phyloP scores from a whole-genome alignment of 2,888 invertebrate species.

The Tenthredo scrophulariae region DNA sequence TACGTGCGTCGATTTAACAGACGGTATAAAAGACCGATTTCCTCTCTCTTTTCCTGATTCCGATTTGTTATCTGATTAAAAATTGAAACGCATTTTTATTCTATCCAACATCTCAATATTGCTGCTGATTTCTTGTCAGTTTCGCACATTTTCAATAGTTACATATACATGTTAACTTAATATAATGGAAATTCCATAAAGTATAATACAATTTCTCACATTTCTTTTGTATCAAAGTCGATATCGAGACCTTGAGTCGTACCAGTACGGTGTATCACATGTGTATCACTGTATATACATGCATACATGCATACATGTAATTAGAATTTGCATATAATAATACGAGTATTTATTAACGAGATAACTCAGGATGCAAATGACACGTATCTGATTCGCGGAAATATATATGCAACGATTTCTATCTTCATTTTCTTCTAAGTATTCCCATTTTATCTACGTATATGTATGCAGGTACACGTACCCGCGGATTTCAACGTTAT shows the following conservation, averaged over 20 bases:
- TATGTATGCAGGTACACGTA: background rate
- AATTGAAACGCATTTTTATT: background rate
- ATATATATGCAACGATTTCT: background rate
- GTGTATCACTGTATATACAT: background rate
- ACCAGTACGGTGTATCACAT: background rate
- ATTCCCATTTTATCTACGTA: background rate
- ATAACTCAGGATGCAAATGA: background rate
- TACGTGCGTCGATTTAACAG: background rate
- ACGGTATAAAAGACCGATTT: background rate
- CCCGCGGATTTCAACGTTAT: background rate
- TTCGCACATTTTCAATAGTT: background rate
- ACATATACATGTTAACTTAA: background rate
- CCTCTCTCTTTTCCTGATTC: background rate
- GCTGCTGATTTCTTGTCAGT: background rate
- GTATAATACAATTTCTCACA: background rate
- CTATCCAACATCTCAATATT: background rate
- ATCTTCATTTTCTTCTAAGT: background rate
- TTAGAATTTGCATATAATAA: background rate
- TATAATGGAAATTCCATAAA: background rate
- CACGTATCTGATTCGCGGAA: background rate
- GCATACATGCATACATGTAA: background rate
- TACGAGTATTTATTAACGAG: background rate
- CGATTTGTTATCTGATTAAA: background rate
- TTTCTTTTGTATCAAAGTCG: background rate
- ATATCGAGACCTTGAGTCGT: slow-evolving; percentile 20